Conservation (phyloP, 2,888 invertebrate species). For the Hypena proboscidalis region DNA sequence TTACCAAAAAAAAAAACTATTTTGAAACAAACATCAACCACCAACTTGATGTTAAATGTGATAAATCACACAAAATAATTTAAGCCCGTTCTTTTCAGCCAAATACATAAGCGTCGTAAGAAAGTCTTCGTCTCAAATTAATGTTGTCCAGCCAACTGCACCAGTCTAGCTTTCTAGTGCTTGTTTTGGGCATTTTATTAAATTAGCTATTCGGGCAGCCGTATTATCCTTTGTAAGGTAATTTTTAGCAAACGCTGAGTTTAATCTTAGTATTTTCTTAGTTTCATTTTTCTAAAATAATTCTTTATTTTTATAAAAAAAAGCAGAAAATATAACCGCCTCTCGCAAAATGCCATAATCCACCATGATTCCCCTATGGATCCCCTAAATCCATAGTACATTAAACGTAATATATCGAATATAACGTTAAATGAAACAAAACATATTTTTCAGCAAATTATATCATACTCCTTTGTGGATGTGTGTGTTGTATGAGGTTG, state of each 20-base stretch:
- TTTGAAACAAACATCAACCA: too few relatives aligned
- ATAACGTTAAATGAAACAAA: conserved; percentile 30
- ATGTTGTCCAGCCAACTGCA: conserved; percentile 39
- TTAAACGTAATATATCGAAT: conserved; percentile 43
- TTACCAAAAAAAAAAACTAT: too few relatives aligned
- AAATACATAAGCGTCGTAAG: conserved; percentile 35
- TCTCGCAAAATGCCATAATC: conserved; percentile 2
- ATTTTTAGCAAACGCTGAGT: too few relatives aligned
- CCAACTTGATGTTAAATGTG: too few relatives aligned
- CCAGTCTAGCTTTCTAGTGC: conserved; percentile 17
- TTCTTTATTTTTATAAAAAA: too few relatives aligned
- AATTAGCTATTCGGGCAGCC: conserved; percentile 9
- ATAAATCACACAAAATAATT: too few relatives aligned
- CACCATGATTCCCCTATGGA: conserved; percentile 17
- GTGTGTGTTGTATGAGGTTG: conserved; percentile 33
- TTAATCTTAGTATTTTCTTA: conserved; percentile 4
- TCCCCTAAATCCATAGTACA: conserved; percentile 31
- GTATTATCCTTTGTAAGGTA: conserved; percentile 20
- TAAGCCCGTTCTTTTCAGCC: neutral
- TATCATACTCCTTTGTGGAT: conserved; percentile 29
- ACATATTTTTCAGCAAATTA: conserved; percentile 38
- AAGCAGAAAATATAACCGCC: conserved; percentile 1
- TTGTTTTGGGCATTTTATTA: conserved; percentile 24
- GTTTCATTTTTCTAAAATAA: conserved; percentile 6
- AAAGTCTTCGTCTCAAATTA: conserved; percentile 41